Evolutionary conservation across 2,113 vertebrate genomes (phyloP), one percentile per base, ranked within the genome.

Genomic region (Baryphthengus martii): DNA sequence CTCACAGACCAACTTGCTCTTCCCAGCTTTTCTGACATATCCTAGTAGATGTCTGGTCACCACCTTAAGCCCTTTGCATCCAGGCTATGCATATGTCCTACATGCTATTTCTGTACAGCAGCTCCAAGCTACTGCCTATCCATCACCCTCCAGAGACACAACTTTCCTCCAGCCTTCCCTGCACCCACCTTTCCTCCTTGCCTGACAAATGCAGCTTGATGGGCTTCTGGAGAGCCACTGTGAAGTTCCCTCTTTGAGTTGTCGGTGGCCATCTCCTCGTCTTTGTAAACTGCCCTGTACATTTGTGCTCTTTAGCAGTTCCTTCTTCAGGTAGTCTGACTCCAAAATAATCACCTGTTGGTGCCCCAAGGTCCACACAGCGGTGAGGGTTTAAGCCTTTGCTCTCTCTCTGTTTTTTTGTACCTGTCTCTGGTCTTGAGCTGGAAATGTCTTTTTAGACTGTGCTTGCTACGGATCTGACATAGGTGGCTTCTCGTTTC

Each of bases 1-100:
- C 39, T 88, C 29, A 3, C 1, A 4, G 24, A 61, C 19, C 33
- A 49, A 3, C 1, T 28, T 2, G 0, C 39, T 63, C 9, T 72
- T 78, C 56, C 12, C n/a, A 55, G 23, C 16, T 24, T 83, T 80
- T 88, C n/a, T 80, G 68, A 70, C 7, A 16, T 70, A 28, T 58
- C 31, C 31, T 17, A 31, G 40, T 0, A 1, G 44, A 79, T 73
- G 11, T 14, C 67, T 90, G 49, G 61, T 65, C 65, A 52, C 26
- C 33, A 72, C 24, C 40, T 47, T 62, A 61, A 76, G 63, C n/a
- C 47, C 45, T 88, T 52, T 88, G 33, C 59, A 52, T 39, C 18
- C 37, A 80, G 53, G 53, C 75, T 88, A 17, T 37, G 53, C 58
- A 21, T 61, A 1, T 16, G 15, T 63, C 35, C 86, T 42, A 28